Conservation (phyloP, 2,888 invertebrate genomes). For the Nomada fucata region DNA sequence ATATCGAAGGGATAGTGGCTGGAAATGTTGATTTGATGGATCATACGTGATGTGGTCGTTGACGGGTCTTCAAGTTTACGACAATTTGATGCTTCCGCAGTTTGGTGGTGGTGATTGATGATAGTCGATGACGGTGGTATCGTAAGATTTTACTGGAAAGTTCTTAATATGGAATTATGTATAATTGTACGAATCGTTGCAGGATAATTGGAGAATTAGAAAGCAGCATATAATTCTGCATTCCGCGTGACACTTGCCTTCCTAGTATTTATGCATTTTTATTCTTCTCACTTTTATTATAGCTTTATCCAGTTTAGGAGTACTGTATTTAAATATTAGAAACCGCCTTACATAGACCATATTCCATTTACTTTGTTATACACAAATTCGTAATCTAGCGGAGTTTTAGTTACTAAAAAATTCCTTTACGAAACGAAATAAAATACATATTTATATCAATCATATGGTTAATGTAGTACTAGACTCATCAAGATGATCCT, state of each 20-base stretch:
- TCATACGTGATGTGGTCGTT: neutral
- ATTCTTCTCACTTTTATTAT: no score
- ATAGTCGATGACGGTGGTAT: neutral
- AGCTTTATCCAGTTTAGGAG: no score
- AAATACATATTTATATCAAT: neutral
- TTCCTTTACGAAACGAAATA: neutral
- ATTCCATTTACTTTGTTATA: no score
- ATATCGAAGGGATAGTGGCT: conserved; percentile 15
- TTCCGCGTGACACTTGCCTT: no score
- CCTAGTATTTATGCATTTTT: no score
- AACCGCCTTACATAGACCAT: no score
- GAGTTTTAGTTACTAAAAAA: neutral
- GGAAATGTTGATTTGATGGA: conserved; percentile 18
- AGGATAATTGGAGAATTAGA: no score
- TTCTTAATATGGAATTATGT: neutral
- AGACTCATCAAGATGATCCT: no score
- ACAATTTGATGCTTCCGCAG: neutral
- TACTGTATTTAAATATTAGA: no score
- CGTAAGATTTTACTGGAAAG: neutral
- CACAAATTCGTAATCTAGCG: no score
- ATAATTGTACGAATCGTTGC: neutral
- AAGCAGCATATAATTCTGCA: no score
- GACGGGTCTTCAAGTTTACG: neutral
- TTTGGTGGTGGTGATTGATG: neutral
- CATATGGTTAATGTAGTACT: neutral